Conservation (phyloP, 2,888 invertebrate genomes). For the Lasiommata megera region DNA sequence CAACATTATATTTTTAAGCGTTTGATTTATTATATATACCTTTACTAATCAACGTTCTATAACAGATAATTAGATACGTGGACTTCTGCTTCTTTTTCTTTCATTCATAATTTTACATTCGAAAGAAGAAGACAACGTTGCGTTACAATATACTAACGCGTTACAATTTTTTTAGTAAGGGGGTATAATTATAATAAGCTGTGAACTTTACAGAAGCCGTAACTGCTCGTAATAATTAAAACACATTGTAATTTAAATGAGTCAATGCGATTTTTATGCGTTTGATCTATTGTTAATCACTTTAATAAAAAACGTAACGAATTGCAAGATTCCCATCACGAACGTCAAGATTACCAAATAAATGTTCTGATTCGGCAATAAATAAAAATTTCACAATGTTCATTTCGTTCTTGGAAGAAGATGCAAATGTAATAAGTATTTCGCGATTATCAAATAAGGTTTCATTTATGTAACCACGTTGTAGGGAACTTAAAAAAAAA, state of each 20-base stretch:
- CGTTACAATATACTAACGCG: not conserved
- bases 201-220: not conserved
- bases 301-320: slow-evolving; percentile 11
- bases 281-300: slow-evolving; percentile 14
- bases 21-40: too few species aligned
- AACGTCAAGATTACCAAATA: slow-evolving; percentile 11
- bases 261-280: not conserved
- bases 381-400: slow-evolving; percentile 19
- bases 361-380: slow-evolving; percentile 15
- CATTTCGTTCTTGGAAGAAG: slow-evolving; percentile 20
- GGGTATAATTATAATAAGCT: not conserved
- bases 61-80: too few species aligned
- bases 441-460: slow-evolving; percentile 8
- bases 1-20: too few species aligned
- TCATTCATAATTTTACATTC: too few species aligned
- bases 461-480: slow-evolving; percentile 2
- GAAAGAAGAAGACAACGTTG: too few species aligned
- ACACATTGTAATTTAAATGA: not conserved
- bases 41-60: too few species aligned
- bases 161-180: too few species aligned
- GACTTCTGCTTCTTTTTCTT: too few species aligned
- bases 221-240: not conserved
- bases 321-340: slow-evolving; percentile 15
- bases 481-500: not conserved
- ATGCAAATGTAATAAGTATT: slow-evolving; percentile 15